These are phyloP conservation scores for Eilema sororculum DNA, from an alignment of 2,888 invertebrate species.

Conservation along the genomic window DNA sequence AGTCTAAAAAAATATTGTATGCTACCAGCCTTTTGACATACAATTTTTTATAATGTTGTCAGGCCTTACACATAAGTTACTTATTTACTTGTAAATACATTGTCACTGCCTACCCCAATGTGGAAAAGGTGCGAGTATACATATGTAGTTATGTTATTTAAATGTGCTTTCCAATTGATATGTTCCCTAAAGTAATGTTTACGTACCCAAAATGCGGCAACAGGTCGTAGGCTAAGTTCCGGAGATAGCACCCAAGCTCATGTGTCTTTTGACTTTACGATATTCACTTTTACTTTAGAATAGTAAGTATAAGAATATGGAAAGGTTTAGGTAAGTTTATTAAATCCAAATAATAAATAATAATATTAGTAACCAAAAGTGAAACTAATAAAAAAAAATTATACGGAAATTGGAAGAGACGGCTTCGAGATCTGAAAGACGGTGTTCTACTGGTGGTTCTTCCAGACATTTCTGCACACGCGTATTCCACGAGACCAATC, in stretches of 20 bases:
- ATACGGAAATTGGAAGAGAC: not conserved
- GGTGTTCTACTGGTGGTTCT: slow-evolving; percentile 27
- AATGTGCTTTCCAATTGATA: not conserved
- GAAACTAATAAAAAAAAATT: not conserved
- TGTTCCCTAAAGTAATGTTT: not conserved
- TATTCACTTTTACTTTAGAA: not conserved
- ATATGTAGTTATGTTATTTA: too few relatives aligned
- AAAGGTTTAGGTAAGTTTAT: not conserved
- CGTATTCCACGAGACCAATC: slow-evolving; percentile 15
- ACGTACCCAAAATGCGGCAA: not conserved
- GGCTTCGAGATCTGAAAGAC: slow-evolving; percentile 19
- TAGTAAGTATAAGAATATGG: not conserved
- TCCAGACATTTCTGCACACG: slow-evolving; percentile 23
- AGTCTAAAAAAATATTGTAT: too few relatives aligned
- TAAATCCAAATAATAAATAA: too few relatives aligned
- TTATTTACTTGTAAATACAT: not conserved
- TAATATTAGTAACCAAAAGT: not conserved
- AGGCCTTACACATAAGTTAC: too few relatives aligned
- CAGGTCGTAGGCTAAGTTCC: not conserved
- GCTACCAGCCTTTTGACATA: too few relatives aligned
- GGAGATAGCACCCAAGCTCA: not conserved
- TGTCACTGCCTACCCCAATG: not conserved
- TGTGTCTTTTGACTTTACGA: not conserved
- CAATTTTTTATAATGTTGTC: too few relatives aligned
- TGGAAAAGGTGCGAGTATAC: not conserved